phyloP scores from a whole-genome alignment of 2,797 vertebrate species.

The Rallus crepitans region DNA sequence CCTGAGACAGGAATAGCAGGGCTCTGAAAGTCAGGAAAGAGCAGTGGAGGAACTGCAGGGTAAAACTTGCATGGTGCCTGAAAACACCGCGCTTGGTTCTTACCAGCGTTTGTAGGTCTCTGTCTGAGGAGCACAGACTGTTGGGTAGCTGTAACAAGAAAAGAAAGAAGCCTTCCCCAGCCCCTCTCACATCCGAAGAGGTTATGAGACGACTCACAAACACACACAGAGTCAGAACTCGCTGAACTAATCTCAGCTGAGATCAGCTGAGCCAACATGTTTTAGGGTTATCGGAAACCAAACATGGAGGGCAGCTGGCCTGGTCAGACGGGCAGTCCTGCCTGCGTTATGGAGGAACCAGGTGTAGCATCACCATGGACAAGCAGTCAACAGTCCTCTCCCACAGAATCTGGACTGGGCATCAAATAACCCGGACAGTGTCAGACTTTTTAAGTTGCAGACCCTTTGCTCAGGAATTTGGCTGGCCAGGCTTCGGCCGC shows the following conservation, averaged over 20 bases:
- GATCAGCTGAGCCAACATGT: not conserved
- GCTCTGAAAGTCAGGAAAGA: conserved; percentile 46
- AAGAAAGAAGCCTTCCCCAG: not conserved
- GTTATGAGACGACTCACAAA: not conserved
- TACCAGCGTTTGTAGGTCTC: not conserved
- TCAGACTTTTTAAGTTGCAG: conserved; percentile 36
- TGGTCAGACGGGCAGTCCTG: rapidly evolving
- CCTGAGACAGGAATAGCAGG: not conserved
- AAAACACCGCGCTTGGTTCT: not conserved
- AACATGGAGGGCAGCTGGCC: not conserved
- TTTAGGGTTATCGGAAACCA: not conserved
- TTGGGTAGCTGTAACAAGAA: not conserved
- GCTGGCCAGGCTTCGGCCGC: not conserved
- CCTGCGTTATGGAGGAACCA: not conserved
- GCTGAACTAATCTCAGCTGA: not conserved
- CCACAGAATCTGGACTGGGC: conserved; percentile 19
- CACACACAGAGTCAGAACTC: not conserved
- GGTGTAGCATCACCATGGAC: not conserved
- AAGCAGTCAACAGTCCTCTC: not conserved
- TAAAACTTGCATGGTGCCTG: not conserved
- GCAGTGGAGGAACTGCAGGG: not conserved
- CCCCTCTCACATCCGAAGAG: not conserved
- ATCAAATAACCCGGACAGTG: conserved; percentile 32
- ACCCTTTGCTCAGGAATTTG: not conserved
- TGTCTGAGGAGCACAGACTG: not conserved